phyloP scores from a whole-genome alignment of 2,888 invertebrate genomes.

The Lithophane leautieri region DNA sequence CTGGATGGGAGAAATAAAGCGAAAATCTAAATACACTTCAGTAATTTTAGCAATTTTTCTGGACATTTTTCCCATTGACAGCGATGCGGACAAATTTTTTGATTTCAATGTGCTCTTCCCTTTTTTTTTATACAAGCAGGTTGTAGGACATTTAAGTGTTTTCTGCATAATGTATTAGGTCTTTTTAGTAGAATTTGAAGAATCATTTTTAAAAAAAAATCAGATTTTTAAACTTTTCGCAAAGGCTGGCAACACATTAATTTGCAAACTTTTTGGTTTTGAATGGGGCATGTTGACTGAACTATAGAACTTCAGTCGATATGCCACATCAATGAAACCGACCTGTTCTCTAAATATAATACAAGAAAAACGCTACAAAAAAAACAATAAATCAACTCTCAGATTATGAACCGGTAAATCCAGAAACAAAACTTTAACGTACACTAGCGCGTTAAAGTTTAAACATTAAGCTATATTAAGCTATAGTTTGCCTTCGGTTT shows the following conservation, averaged over 20 bases:
- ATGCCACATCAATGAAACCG: too few species aligned
- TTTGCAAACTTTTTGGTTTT: not conserved
- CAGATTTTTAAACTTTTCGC: not conserved
- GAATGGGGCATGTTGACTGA: not conserved
- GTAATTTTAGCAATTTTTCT: too few species aligned
- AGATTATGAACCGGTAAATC: constrained; percentile 17
- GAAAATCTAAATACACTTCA: not conserved
- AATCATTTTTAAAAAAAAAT: not conserved
- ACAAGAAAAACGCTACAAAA: not conserved
- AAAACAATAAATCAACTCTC: not conserved
- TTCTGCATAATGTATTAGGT: too few species aligned
- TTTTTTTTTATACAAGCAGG: too few species aligned
- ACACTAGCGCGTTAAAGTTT: constrained; percentile 23
- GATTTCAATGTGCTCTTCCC: too few species aligned
- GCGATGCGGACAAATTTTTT: too few species aligned
- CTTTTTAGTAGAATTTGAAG: not conserved
- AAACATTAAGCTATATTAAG: constrained; percentile 30
- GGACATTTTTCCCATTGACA: too few species aligned
- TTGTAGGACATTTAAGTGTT: too few species aligned
- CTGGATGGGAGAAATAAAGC: not conserved
- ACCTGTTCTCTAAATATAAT: not conserved
- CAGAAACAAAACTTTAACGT: constrained; percentile 15
- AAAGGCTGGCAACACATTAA: not conserved
- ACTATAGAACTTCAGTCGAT: not conserved
- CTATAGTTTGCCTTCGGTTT: constrained; percentile 35